These are phyloP conservation scores for Mugil cephalus DNA, from an alignment of 2,113 vertebrate genomes.

Conservation along the genomic window DNA sequence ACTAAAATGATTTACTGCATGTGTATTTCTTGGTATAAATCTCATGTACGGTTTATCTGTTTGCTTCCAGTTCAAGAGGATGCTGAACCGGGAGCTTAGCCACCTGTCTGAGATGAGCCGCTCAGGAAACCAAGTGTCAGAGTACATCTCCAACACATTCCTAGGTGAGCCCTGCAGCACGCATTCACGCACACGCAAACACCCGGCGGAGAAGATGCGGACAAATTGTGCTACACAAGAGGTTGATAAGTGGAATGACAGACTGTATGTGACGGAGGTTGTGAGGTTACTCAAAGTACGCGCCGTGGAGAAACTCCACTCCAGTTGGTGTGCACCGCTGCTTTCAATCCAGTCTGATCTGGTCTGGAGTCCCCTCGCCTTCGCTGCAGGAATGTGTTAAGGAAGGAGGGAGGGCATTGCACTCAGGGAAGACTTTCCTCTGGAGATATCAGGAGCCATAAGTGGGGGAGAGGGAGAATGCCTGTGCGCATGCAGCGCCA, in stretches of 20 bases:
- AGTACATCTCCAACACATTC: constrained; percentile 99
- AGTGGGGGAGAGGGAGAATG: constrained; percentile 18
- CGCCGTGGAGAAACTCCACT: constrained; percentile 24
- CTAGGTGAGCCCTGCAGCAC: constrained; percentile 88
- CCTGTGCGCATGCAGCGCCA: constrained; percentile 28
- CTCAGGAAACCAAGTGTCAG: constrained; percentile 98
- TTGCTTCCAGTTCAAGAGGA: constrained; percentile 94
- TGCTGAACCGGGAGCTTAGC: constrained; percentile 97
- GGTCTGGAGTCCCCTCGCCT: constrained; percentile 56
- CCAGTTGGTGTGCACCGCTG: constrained; percentile 44
- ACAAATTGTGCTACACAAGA: constrained; percentile 12
- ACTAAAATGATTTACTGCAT: constrained; percentile 6
- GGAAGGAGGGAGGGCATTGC: constrained; percentile 7
- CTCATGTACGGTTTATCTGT: constrained; percentile 31
- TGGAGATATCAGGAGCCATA: constrained; percentile 23
- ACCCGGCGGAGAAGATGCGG: neutral
- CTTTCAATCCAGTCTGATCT: constrained; percentile 77
- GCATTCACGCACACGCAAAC: neutral
- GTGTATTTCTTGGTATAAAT: neutral
- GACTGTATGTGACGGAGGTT: constrained; percentile 18
- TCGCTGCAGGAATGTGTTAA: constrained; percentile 52
- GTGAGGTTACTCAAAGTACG: constrained; percentile 35
- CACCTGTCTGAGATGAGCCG: constrained; percentile 99
- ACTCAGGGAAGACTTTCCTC: constrained; percentile 52
- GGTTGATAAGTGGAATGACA: neutral